phyloP scores from a whole-genome alignment of 2,888 invertebrate species.

The Lacanobia wlatinum region DNA sequence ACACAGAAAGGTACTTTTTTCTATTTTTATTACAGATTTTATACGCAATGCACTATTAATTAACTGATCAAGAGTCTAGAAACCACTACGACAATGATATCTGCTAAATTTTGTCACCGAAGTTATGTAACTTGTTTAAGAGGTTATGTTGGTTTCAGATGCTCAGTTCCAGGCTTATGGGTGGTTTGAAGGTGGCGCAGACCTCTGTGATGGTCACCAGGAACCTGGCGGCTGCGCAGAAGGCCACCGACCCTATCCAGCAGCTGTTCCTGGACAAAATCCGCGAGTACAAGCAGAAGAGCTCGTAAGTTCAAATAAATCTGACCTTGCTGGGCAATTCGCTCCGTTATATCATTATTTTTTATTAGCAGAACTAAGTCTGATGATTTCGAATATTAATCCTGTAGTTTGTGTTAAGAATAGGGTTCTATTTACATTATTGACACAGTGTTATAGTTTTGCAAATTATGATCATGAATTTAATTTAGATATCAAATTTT shows the following conservation, averaged over 20 bases:
- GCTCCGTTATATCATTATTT: conserved; percentile 16
- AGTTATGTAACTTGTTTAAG: conserved; percentile 81
- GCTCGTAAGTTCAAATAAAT: conserved; percentile 92
- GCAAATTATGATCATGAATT: no score
- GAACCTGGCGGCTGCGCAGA: conserved; percentile 94
- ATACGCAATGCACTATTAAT: background rate
- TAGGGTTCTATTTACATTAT: background rate
- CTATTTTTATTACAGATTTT: conserved; percentile 30
- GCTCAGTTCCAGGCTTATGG: conserved; percentile 88
- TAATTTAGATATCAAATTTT: no score
- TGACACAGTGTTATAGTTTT: background rate
- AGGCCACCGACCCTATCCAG: conserved; percentile 97
- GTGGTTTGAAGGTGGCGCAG: conserved; percentile 88
- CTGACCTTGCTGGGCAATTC: conserved; percentile 40
- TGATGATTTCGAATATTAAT: background rate
- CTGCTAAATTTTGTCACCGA: conserved; percentile 49
- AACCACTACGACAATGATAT: conserved; percentile 18
- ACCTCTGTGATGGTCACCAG: conserved; percentile 90
- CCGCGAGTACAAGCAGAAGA: conserved; percentile 96
- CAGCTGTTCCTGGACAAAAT: conserved; percentile 98
- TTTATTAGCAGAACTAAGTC: background rate
- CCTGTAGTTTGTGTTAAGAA: background rate
- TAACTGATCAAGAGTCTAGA: background rate
- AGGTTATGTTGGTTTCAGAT: conserved; percentile 89
- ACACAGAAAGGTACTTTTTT: conserved; percentile 72